Base-by-base conservation (phyloP, 2,113 vertebrate genomes). In the Glaucidium brasilianum region DNA sequence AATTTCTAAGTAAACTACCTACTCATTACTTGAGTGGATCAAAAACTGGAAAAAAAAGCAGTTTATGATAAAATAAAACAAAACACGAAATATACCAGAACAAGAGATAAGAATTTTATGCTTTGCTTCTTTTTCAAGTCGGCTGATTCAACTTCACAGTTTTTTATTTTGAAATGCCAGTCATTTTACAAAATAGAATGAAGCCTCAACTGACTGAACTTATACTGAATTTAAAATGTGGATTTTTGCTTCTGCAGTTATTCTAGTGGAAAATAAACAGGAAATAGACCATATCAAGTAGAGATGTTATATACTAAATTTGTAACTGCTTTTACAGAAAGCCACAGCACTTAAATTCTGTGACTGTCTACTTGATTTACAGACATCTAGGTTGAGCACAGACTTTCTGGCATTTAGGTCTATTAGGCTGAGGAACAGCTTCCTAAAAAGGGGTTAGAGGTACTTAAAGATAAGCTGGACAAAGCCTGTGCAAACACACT, bases 31-130 rank as follows among this genome's bases (percentile, higher is more conserved):
- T 63, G 30, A 82, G 76, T 77, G 60, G 73, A 81, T 84, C 59
- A 73, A 45, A 76, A 39, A 43, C 90, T 92, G 45, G 68, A 64
- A 94, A 97, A 62, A 97, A 95, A 85, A 91, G 60, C 73, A 75
- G 22, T 11, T 58, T 59, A 67, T 15, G 17, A 95, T 81, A 95
- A 85, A 95, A 49, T 11, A 74, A 82, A 91, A 12, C 8, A 59
- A 71, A 83, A 13, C 41, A 82, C 10, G 15, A 76, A 76, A 63
- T 55, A 59, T 12, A 69, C n/a, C 37, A 77, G 50, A 52, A 58
- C n/a, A 75, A 79, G 72, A 84, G 50, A 50, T 52, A 72, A 66
- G 26, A 75, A 80, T 66, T 72, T 69, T 50, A 58, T n/a, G 41
- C 14, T 53, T 45, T 73, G 11, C 11, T 74, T 56, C 9, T 66